Conservation (phyloP, 2,888 invertebrate genomes). For the Craniophora ligustri region DNA sequence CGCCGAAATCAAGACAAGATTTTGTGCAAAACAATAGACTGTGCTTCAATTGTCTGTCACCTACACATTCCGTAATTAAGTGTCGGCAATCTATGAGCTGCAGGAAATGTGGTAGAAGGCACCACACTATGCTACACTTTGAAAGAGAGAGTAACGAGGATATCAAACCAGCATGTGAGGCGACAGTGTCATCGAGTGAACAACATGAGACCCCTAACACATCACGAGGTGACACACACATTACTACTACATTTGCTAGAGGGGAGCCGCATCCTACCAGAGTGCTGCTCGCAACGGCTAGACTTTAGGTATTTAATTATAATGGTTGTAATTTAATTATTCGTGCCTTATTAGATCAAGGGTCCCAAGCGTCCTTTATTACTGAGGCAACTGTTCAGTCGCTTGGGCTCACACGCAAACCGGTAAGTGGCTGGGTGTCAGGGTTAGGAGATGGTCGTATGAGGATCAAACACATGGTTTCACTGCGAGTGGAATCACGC, state of each 20-base stretch:
- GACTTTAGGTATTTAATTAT: background rate
- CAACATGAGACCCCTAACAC: background rate
- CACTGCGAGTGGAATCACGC: too few species aligned
- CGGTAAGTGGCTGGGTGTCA: slow-evolving; percentile 2
- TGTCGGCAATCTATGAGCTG: too few species aligned
- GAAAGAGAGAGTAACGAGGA: background rate
- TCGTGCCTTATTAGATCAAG: slow-evolving; percentile 1
- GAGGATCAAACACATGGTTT: background rate
- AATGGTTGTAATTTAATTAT: slow-evolving; percentile 4
- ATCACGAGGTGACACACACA: background rate
- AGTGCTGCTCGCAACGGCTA: background rate
- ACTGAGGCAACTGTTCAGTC: background rate
- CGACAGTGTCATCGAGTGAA: background rate
- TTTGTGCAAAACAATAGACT: background rate
- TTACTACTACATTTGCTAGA: background rate
- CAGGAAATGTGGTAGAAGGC: too few species aligned
- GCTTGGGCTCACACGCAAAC: background rate
- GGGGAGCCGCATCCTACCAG: background rate
- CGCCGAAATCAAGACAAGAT: background rate
- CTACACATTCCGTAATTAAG: too few species aligned
- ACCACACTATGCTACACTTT: too few species aligned
- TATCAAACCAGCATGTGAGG: background rate
- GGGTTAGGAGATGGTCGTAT: background rate
- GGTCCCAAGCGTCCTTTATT: slow-evolving; percentile 3
- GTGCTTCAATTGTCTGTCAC: slow-evolving; percentile 1